These are phyloP conservation scores for Caenorhabditis becei DNA, from an alignment of 2,888 invertebrate genomes.

Conservation along the genomic window DNA sequence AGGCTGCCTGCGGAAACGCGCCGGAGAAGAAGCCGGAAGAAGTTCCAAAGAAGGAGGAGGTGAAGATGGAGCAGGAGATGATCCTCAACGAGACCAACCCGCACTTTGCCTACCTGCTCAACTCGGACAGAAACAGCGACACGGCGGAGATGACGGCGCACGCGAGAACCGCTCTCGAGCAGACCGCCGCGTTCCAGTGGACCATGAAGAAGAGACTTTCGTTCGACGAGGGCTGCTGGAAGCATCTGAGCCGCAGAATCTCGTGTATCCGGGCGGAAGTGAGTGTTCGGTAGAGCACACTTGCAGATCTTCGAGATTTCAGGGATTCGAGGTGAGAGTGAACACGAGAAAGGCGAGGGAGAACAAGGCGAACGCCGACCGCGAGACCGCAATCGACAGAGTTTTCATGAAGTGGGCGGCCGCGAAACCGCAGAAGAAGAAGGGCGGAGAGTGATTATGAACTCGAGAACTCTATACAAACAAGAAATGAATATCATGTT, in stretches of 20 bases:
- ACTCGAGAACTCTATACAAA: too few species aligned
- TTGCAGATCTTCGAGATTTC: constrained; percentile 6
- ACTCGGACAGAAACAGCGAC: background rate
- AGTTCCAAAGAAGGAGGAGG: constrained; percentile 17
- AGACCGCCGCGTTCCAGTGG: constrained; percentile 42
- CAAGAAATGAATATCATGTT: too few species aligned
- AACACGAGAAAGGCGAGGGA: constrained; percentile 35
- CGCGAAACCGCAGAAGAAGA: constrained; percentile 32
- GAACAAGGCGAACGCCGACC: constrained; percentile 13
- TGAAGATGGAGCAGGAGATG: constrained; percentile 20
- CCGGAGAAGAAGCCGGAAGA: constrained; percentile 19
- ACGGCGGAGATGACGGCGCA: background rate
- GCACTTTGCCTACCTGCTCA: constrained; percentile 9
- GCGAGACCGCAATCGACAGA: constrained; percentile 25
- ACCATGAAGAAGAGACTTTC: constrained; percentile 52
- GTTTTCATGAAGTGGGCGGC: constrained; percentile 18
- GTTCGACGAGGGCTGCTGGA: constrained; percentile 55
- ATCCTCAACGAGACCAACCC: constrained; percentile 24
- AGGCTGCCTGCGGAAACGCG: constrained; percentile 31
- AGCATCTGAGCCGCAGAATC: constrained; percentile 42
- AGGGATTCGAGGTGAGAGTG: constrained; percentile 45
- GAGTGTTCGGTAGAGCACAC: background rate
- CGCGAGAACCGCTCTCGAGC: constrained; percentile 18
- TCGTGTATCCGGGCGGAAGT: constrained; percentile 38
- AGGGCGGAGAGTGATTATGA: constrained; percentile 13